Conservation (phyloP, 2,113 vertebrate species). For the Chaenocephalus aceratus region DNA sequence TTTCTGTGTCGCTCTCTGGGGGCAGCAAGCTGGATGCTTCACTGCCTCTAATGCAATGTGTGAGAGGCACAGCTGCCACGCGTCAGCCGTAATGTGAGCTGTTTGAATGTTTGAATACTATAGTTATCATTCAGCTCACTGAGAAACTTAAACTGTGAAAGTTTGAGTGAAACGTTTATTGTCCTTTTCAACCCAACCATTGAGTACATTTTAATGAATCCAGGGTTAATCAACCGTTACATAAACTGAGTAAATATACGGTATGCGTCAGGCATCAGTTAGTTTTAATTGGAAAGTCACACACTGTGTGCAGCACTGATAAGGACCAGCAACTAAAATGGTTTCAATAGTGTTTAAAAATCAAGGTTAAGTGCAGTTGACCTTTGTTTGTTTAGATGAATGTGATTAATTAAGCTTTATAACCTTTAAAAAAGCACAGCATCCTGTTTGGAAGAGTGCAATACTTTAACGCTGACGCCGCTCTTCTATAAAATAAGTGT, state of each 20-base stretch:
- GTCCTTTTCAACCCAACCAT: neutral
- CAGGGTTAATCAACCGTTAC: slow-evolving; percentile 2
- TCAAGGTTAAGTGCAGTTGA: neutral
- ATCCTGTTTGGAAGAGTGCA: slow-evolving; percentile 13
- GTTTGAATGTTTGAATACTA: slow-evolving; percentile 31
- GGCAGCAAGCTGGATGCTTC: slow-evolving; percentile 11
- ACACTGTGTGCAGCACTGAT: neutral
- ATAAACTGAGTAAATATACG: neutral
- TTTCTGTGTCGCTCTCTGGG: slow-evolving; percentile 12
- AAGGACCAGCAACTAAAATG: slow-evolving; percentile 1
- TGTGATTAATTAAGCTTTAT: slow-evolving; percentile 5
- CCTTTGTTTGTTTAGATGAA: slow-evolving; percentile 9
- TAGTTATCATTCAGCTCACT: slow-evolving; percentile 22
- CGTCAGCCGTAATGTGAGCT: neutral
- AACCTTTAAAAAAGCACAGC: neutral
- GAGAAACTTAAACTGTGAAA: slow-evolving; percentile 16
- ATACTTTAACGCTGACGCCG: slow-evolving; percentile 1
- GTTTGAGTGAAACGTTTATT: neutral
- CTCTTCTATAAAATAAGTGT: slow-evolving; percentile 28
- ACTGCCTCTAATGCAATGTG: slow-evolving; percentile 24
- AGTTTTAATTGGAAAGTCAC: slow-evolving; percentile 2
- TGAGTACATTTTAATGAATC: neutral
- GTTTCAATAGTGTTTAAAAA: neutral
- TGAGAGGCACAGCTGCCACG: neutral
- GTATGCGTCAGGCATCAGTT: slow-evolving; percentile 8